These are phyloP conservation scores for Alaudala cheleensis DNA, from an alignment of 2,113 vertebrate species.

Conservation along the genomic window DNA sequence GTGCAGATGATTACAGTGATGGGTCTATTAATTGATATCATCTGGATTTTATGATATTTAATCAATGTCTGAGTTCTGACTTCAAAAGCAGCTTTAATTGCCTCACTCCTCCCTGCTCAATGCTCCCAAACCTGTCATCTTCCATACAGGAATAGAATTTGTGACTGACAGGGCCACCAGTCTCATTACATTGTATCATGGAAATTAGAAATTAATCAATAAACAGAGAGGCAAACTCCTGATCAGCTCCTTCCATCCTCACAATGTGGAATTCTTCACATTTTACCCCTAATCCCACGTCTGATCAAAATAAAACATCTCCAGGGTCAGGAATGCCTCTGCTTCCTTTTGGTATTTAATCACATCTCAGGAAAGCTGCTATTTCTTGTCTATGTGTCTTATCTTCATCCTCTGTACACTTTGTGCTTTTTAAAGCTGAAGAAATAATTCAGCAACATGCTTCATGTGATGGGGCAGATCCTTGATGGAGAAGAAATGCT, in stretches of 20 bases:
- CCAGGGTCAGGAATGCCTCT: background rate
- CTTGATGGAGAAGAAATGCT: background rate
- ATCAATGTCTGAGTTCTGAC: background rate
- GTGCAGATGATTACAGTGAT: background rate
- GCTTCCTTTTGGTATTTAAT: background rate
- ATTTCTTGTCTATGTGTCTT: background rate
- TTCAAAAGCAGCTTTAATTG: background rate
- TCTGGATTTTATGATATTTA: constrained; percentile 18
- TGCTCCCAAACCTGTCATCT: background rate
- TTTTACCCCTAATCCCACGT: constrained; percentile 10
- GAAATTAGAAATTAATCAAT: constrained; percentile 36
- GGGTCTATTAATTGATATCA: background rate
- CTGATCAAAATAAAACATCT: constrained; percentile 43
- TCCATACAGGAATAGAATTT: background rate
- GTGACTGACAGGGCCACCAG: background rate
- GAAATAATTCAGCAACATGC: constrained; percentile 3
- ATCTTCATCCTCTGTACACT: background rate
- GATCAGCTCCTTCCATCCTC: background rate
- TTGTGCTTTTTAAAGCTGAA: background rate
- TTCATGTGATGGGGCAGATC: background rate
- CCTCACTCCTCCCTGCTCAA: background rate
- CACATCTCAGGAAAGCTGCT: background rate
- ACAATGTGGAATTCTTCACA: constrained; percentile 28
- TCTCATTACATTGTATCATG: background rate
- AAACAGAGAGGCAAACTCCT: background rate